Evolutionary conservation across 1,140 invertebrate species (phyloP).

Genomic region (Argopecten irradians): DNA sequence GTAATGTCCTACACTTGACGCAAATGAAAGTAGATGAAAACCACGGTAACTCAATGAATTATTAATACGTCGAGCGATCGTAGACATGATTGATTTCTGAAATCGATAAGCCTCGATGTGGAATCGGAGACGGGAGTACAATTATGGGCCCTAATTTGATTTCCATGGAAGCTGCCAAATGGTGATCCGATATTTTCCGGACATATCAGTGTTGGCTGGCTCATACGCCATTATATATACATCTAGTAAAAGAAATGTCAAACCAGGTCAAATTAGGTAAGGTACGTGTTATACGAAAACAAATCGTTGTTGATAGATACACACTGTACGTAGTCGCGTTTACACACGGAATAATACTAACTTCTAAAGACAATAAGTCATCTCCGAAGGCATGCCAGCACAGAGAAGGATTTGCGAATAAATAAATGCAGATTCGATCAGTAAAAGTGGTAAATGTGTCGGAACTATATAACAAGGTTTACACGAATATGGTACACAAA

Average conservation of each 20-base stretch:
- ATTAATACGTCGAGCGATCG: not conserved
- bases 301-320: not conserved
- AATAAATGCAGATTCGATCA: not conserved
- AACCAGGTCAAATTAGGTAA: conserved; percentile 15
- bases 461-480: not conserved
- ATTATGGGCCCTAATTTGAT: conserved; percentile 18
- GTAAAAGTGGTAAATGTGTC: not conserved
- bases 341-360: not conserved
- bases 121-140: not conserved
- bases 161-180: conserved; percentile 15
- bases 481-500: not conserved
- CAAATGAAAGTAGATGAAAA: conserved; percentile 3
- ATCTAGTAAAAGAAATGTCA: not conserved
- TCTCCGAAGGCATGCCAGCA: not conserved
- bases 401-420: not conserved
- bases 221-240: not conserved
- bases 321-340: not conserved
- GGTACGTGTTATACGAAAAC: not conserved
- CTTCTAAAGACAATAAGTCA: not conserved
- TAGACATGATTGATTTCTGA: conserved; percentile 1
- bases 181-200: not conserved
- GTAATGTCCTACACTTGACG: not conserved
- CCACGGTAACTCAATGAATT: conserved; percentile 1
- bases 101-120: not conserved
- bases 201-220: not conserved